Evolutionary conservation across 2,888 invertebrate genomes (phyloP), one percentile per base, ranked within the genome.

Genomic region (Drosophila anomalata): DNA sequence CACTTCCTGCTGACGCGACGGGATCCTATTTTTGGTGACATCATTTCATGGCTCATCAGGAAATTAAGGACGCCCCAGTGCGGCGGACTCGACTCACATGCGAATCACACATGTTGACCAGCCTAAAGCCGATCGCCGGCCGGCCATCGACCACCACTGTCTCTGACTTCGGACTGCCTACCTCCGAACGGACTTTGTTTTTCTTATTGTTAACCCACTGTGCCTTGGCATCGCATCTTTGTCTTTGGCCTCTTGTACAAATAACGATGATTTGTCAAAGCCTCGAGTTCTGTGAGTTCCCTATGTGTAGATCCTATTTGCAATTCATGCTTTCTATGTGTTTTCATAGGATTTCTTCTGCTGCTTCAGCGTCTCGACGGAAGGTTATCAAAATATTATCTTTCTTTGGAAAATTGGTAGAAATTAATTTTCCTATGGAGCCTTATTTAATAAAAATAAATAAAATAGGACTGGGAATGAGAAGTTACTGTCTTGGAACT

Each of bases 11-110:
- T 76, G 75, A 65, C 71, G 70, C 56, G 66, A 70, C 70, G 60
- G 53, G 73, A 46, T 58, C 51, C 63, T 67, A 61, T 57, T 82
- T 78, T 82, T 78, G 83, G 89, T 89, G 89, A 89, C 86, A 90
- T 90, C 87, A 84, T 90, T 90, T 89, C 86, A 89, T 82, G 89
- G 78, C 78, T 89, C 89, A 89, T 90, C 84, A 89, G 61, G 48
- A 48, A 77, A 79, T 79, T 77, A 87, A 83, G 58, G 79, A 87
- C 82, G 71, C 79, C 84, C 76, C 72, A 50, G 73, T 22, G 76
- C 51, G 70, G 46, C 59, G 50, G 57, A 46, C 47, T 74, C 77
- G 83, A 47, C 48, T 76, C 77, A 85, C 83, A 83, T 85, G 85
- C 85, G 77, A 88, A 76, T 83, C 87, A 87, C 87, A 87, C 66